These are phyloP conservation scores for Cheilosia vulpina DNA, from an alignment of 2,888 invertebrate species.

Conservation along the genomic window DNA sequence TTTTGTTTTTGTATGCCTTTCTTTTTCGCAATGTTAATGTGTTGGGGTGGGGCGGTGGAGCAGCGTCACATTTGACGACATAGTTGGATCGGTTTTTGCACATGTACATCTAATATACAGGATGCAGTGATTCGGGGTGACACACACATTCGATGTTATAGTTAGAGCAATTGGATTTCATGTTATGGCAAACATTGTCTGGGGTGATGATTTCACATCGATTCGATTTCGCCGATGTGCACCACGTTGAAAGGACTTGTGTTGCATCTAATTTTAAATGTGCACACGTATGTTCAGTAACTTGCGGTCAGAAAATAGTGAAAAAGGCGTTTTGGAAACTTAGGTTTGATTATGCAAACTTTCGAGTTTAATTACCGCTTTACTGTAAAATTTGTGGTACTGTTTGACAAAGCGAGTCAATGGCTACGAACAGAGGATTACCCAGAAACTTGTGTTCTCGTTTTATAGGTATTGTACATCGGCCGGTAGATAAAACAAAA, in stretches of 20 bases:
- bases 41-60: not conserved
- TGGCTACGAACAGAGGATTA: too few relatives aligned
- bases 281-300: not conserved
- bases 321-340: constrained; percentile 1
- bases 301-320: constrained; percentile 13
- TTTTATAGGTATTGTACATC: too few relatives aligned
- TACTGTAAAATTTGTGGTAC: too few relatives aligned
- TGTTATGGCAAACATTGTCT: constrained; percentile 54
- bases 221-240: constrained; percentile 35
- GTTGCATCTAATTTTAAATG: constrained; percentile 20
- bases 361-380: constrained; percentile 14
- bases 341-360: constrained; percentile 1
- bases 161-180: constrained; percentile 54
- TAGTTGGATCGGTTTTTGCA: constrained; percentile 1
- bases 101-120: constrained; percentile 13
- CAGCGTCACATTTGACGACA: constrained; percentile 21
- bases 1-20: constrained; percentile 40
- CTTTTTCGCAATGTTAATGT: constrained; percentile 1
- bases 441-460: too few relatives aligned
- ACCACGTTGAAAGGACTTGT: constrained; percentile 29
- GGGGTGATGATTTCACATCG: constrained; percentile 53
- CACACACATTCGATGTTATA: constrained; percentile 1
- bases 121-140: constrained; percentile 24
- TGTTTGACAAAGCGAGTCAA: too few relatives aligned
- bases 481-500: too few relatives aligned